These are phyloP conservation scores for Petrolisthes manimaculis DNA, from an alignment of 2,888 invertebrate genomes.

Conservation along the genomic window DNA sequence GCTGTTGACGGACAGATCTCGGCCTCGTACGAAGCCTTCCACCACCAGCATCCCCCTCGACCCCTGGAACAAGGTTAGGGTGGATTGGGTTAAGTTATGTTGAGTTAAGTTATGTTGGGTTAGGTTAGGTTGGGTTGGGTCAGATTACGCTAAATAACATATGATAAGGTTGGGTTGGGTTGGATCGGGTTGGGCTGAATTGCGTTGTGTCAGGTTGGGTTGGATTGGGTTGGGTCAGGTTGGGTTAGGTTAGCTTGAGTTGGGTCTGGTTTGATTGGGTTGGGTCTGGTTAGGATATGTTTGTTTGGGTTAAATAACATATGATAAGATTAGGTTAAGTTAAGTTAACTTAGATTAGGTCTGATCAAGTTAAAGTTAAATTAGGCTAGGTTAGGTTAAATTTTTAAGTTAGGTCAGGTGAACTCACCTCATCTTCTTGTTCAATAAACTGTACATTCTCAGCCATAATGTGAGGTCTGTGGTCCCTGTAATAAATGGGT, in stretches of 20 bases:
- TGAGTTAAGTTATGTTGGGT: neutral
- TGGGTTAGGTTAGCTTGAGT: too few species aligned
- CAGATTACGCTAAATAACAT: too few species aligned
- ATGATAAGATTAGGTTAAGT: neutral
- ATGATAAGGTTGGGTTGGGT: neutral
- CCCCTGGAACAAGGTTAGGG: constrained; percentile 64
- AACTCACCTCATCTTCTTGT: constrained; percentile 5
- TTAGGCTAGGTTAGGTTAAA: neutral
- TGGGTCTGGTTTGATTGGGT: too few species aligned
- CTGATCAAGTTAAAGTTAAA: neutral
- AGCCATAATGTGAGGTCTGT: constrained; percentile 85
- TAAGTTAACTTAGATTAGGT: neutral
- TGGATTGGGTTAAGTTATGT: neutral
- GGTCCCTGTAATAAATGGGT: constrained; percentile 80
- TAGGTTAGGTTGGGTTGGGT: neutral
- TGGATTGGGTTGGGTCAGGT: too few species aligned
- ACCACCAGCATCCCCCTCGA: constrained; percentile 80
- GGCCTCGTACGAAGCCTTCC: constrained; percentile 88
- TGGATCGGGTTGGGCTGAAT: too few species aligned
- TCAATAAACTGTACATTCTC: constrained; percentile 80
- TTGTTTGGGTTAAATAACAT: too few species aligned
- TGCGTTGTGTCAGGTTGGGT: too few species aligned
- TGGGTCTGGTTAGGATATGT: too few species aligned
- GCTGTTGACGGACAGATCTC: constrained; percentile 85
- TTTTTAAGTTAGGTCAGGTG: neutral